Percentiles rank a stretch among this genome's conserved stretches.
Conservation (phyloP, 1,140 invertebrate genomes). For the Pararge aegeria region DNA sequence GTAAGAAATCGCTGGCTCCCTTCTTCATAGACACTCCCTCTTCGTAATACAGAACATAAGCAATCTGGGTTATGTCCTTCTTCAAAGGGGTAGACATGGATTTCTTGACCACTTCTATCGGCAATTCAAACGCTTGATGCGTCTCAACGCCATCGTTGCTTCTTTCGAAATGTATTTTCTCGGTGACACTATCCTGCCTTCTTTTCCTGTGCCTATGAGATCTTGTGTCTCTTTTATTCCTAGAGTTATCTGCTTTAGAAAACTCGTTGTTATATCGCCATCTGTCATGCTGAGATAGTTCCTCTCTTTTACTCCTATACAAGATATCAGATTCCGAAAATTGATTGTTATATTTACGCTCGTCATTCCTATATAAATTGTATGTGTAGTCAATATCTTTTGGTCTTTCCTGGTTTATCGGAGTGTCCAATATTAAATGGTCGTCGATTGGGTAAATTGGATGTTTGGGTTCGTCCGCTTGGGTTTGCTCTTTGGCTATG, state of each 20-base stretch:
- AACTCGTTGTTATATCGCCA: conserved; percentile 56
- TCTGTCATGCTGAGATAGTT: conserved; percentile 50
- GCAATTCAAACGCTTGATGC: conserved; percentile 41
- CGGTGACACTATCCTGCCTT: conserved; percentile 57
- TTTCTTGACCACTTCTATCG: conserved; percentile 60
- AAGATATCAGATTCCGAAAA: conserved; percentile 52
- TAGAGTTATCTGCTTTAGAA: conserved; percentile 41
- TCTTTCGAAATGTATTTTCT: conserved; percentile 44
- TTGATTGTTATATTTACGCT: conserved; percentile 53
- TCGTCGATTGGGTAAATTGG: conserved; percentile 33
- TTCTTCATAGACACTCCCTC: conserved; percentile 47
- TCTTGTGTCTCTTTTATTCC: conserved; percentile 33
- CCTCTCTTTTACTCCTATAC: conserved; percentile 28
- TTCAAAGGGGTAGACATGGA: conserved; percentile 36
- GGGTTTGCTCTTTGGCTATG: conserved; percentile 42
- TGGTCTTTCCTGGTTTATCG: conserved; percentile 33
- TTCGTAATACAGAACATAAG: conserved; percentile 72
- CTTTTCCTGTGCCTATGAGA: conserved; percentile 67
- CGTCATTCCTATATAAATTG: conserved; percentile 56
- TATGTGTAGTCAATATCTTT: conserved; percentile 49
- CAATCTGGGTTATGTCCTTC: conserved; percentile 55
- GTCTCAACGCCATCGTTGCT: conserved; percentile 39
- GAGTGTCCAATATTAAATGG: conserved; percentile 28
- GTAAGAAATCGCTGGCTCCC: conserved; percentile 35
- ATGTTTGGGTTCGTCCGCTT: conserved; percentile 52